Conservation (phyloP, 2,888 invertebrate species). For the Stenodera caucasica region DNA sequence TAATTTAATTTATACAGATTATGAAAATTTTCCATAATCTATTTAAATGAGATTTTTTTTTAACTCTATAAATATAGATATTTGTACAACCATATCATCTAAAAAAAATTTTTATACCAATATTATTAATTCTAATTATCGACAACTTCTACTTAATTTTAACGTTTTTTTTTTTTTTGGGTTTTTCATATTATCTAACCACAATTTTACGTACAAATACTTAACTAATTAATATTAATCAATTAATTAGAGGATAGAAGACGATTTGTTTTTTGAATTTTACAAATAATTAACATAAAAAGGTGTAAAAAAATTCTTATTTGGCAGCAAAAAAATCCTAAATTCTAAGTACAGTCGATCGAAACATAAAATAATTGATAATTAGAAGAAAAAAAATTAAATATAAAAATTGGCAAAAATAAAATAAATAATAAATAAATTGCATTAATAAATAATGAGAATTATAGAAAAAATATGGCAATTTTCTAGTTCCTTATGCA, state of each 20-base stretch:
- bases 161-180: too few species aligned
- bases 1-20: neutral
- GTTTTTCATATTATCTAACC: conserved; percentile 10
- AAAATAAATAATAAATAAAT: conserved; percentile 15
- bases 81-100: conserved; percentile 14
- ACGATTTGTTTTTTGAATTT: conserved; percentile 19
- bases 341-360: conserved; percentile 29
- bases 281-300: conserved; percentile 13
- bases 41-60: neutral
- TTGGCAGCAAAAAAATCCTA: conserved; percentile 36
- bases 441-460: conserved; percentile 9
- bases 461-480: neutral
- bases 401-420: conserved; percentile 20
- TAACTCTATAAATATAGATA: neutral
- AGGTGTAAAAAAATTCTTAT: conserved; percentile 31
- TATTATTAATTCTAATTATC: neutral
- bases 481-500: neutral
- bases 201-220: conserved; percentile 5
- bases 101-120: too few species aligned
- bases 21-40: neutral
- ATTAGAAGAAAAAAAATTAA: conserved; percentile 26
- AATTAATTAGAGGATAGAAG: conserved; percentile 18
- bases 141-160: too few species aligned
- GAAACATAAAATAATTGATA: neutral
- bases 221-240: neutral